These are phyloP conservation scores for Ophion slaviceki DNA, from an alignment of 2,888 invertebrate species.

Conservation along the genomic window DNA sequence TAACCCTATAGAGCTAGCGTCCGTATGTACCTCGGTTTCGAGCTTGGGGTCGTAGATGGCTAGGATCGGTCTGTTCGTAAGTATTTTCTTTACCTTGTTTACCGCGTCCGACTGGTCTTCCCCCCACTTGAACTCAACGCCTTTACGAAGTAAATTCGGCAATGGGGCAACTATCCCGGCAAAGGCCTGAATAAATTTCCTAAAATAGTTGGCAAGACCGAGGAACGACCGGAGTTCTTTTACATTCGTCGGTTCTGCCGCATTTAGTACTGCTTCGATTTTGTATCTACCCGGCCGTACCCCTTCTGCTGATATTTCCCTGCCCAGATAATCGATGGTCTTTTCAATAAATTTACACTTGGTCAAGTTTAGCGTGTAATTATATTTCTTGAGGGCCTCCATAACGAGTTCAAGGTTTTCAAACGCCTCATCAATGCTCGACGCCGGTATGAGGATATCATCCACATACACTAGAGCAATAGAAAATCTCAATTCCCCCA, in stretches of 20 bases:
- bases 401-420: constrained; percentile 66
- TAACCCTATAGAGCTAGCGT: constrained; percentile 75
- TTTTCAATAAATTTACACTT: constrained; percentile 67
- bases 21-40: constrained; percentile 77
- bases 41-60: constrained; percentile 71
- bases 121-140: constrained; percentile 65
- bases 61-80: constrained; percentile 72
- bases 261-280: constrained; percentile 58
- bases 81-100: constrained; percentile 66
- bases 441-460: constrained; percentile 70
- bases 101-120: constrained; percentile 72
- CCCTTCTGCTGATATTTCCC: constrained; percentile 65
- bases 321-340: constrained; percentile 64
- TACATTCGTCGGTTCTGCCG: constrained; percentile 65
- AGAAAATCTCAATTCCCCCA: constrained; percentile 38
- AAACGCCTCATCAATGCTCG: constrained; percentile 66
- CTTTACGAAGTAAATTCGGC: constrained; percentile 71
- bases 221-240: constrained; percentile 73
- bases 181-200: constrained; percentile 72
- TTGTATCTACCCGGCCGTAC: constrained; percentile 69
- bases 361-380: constrained; percentile 69
- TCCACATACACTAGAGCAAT: constrained; percentile 67
- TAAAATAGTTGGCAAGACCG: constrained; percentile 74
- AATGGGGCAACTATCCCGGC: constrained; percentile 70
- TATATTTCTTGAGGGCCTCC: constrained; percentile 47